These are phyloP conservation scores for Stenopsyche tienmushanensis DNA, from an alignment of 1,140 invertebrate species.

Conservation along the genomic window DNA sequence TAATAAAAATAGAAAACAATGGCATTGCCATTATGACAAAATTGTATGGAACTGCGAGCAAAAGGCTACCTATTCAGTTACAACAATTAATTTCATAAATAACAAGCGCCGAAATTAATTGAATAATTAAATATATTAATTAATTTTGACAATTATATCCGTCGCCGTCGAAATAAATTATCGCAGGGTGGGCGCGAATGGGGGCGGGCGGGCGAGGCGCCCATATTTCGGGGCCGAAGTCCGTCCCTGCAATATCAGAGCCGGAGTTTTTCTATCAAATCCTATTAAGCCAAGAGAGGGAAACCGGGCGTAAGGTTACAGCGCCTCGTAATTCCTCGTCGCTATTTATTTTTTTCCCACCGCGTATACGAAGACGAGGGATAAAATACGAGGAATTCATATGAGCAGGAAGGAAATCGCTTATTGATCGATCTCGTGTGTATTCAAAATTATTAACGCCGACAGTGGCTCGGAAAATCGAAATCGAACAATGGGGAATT, in stretches of 20 bases:
- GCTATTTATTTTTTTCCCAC: neutral
- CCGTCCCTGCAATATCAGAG: neutral
- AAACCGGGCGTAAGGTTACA: neutral
- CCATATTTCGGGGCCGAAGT: neutral
- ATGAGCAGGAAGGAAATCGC: too few species aligned
- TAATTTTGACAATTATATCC: neutral
- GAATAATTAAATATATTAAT: neutral
- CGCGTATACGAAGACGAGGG: too few species aligned
- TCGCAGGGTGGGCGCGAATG: neutral
- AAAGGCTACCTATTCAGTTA: too few species aligned
- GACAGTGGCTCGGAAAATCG: too few species aligned
- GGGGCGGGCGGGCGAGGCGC: neutral
- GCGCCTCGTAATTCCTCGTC: neutral
- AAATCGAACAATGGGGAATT: too few species aligned
- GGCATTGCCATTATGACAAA: too few species aligned
- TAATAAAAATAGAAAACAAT: too few species aligned
- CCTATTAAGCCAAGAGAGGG: neutral
- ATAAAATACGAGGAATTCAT: too few species aligned
- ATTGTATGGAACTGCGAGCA: too few species aligned
- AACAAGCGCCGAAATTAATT: neutral
- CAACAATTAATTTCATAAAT: too few species aligned
- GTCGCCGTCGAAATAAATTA: neutral
- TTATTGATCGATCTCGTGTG: too few species aligned
- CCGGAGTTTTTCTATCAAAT: neutral
- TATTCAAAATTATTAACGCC: too few species aligned